These are phyloP conservation scores for Drosophila atripex DNA, from an alignment of 2,888 invertebrate species.

Conservation along the genomic window DNA sequence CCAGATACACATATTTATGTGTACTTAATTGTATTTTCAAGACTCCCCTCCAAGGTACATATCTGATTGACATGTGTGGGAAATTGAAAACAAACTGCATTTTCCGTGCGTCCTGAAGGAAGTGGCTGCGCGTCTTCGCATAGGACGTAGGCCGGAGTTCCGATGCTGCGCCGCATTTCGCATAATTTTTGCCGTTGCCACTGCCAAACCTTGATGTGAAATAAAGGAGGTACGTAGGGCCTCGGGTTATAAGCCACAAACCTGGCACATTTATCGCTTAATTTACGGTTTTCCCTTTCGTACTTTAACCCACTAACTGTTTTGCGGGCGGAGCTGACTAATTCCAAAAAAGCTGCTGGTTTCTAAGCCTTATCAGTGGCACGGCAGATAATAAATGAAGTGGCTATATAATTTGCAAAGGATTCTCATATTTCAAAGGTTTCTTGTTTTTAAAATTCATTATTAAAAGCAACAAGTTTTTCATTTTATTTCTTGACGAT, in stretches of 20 bases:
- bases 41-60: conserved; percentile 23
- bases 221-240: conserved; percentile 1
- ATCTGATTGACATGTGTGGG: conserved; percentile 2
- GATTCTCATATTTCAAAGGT: too few species aligned
- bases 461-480: too few species aligned
- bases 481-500: too few species aligned
- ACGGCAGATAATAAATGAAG: too few species aligned
- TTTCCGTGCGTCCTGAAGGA: conserved; percentile 23
- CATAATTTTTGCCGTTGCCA: conserved; percentile 64
- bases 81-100: not conserved
- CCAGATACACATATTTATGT: not conserved
- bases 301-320: conserved; percentile 48
- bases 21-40: not conserved
- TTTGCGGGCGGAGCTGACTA: conserved; percentile 25
- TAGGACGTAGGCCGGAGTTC: conserved; percentile 45
- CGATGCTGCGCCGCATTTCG: conserved; percentile 45
- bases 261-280: conserved; percentile 53
- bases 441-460: too few species aligned
- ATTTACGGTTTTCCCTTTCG: conserved; percentile 44
- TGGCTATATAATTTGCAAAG: too few species aligned
- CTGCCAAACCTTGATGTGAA: conserved; percentile 23
- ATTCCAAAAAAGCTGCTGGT: conserved; percentile 62
- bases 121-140: conserved; percentile 41
- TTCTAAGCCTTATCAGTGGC: conserved; percentile 54
- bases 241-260: not conserved